Base-by-base conservation (phyloP, 2,888 invertebrate genomes). In the Cecidostiba fungosa region DNA sequence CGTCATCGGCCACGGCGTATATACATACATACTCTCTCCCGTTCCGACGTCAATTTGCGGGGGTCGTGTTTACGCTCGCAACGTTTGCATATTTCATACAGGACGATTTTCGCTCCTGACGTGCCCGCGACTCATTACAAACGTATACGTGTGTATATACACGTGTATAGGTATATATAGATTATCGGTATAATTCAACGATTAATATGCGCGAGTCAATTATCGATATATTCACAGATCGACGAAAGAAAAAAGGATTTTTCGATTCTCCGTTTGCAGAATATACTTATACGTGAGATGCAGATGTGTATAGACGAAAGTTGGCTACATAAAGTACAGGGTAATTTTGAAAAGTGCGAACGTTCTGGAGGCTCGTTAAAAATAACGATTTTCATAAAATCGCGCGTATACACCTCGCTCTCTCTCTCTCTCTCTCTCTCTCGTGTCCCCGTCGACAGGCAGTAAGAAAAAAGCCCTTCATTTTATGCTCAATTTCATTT, bases 61-160 rank as follows among this genome's bases (percentile, higher is more conserved):
- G 43, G 70, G 39, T 59, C 36, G 36, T 16, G 59, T 39, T 32
- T 32, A 59, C 62, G 43, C 43, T 29, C 47, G 66, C 39, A n/a
- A 66, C 74, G 59, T 77, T 79, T 84, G 86, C 86, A 86, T 86
- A 86, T 84, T 86, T 86, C 77, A 84, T 84, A 77, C n/a, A 6
- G 62, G 77, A 73, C 81, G 79, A 77, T 84, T 80, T 84, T 70
- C 82, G 36, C 43, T 36, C 80, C 19, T 77, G 69, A 76, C 85
- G 85, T 86, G 86, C 43, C 14, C 86, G 66, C 69, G 72, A 54
- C 84, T 84, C 86, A 73, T 86, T 86, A 86, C 77, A 23, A 8
- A 16, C 78, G 77, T 29, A 32, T 50, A 26, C 6, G 1, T 26
- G n/a, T 59, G 47, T 16, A 29, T 47, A 14, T 62, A 29, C 0